phyloP scores from a whole-genome alignment of 2,797 vertebrate genomes.

The Caiman crocodilus region DNA sequence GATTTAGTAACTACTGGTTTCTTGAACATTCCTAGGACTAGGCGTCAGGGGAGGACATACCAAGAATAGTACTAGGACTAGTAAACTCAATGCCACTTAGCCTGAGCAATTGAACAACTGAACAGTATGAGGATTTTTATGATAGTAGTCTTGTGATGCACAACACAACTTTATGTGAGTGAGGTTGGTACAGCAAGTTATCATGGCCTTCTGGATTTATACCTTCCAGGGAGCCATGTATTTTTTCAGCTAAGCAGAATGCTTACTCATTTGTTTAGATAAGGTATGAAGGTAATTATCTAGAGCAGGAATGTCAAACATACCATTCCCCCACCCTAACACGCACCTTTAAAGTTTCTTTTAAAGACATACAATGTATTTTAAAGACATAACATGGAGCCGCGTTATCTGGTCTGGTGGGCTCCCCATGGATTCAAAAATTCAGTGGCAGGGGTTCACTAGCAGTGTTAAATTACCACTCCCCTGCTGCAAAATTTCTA shows the following conservation, averaged over 20 bases:
- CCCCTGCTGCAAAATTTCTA: too few species aligned
- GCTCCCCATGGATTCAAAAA: too few species aligned
- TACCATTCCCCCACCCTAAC: too few species aligned
- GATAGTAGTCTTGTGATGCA: background rate
- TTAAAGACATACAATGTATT: too few species aligned
- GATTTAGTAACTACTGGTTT: background rate
- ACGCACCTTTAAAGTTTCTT: too few species aligned
- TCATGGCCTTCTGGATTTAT: background rate
- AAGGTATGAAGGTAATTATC: background rate
- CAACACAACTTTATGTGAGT: background rate
- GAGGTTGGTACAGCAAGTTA: background rate
- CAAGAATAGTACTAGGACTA: background rate
- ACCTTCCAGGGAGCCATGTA: background rate
- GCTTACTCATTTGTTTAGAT: background rate
- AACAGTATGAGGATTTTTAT: conserved; percentile 3
- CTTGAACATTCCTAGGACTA: background rate
- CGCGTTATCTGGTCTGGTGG: too few species aligned
- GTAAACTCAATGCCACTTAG: background rate
- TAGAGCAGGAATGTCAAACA: too few species aligned
- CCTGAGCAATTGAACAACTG: background rate
- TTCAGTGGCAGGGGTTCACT: too few species aligned
- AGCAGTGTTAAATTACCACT: too few species aligned
- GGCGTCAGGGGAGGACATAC: background rate
- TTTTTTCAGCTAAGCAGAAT: background rate
- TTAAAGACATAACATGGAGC: too few species aligned